Conservation (phyloP, 2,113 vertebrate genomes). For the Solea senegalensis region DNA sequence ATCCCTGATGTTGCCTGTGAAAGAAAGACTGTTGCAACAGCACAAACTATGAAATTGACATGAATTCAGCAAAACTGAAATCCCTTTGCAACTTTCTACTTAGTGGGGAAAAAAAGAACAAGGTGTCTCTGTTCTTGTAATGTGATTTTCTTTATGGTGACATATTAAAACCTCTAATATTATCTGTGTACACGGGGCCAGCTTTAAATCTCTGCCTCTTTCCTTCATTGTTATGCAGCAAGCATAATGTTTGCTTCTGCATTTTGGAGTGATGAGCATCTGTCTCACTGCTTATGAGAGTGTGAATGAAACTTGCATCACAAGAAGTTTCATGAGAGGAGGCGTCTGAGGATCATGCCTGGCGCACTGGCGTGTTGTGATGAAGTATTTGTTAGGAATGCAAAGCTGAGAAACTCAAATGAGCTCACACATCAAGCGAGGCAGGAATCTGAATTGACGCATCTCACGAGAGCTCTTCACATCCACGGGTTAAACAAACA, state of each 20-base stretch:
- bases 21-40: conserved; percentile 18
- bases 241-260: conserved; percentile 4
- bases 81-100: neutral
- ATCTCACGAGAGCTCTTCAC: conserved; percentile 52
- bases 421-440: conserved; percentile 29
- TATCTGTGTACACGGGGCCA: neutral
- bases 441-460: conserved; percentile 38
- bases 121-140: no score
- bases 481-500: conserved; percentile 51
- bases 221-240: conserved; percentile 1
- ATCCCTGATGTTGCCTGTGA: conserved; percentile 25
- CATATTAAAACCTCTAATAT: neutral
- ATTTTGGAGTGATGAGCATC: conserved; percentile 4
- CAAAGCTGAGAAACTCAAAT: conserved; percentile 37
- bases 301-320: conserved; percentile 28
- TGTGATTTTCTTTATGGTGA: no score
- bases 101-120: neutral
- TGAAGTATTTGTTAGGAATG: conserved; percentile 17
- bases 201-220: neutral
- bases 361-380: neutral
- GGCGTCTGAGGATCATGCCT: neutral
- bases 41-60: conserved; percentile 18
- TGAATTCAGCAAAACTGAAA: conserved; percentile 1
- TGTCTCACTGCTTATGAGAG: conserved; percentile 9
- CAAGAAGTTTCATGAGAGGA: conserved; percentile 16